Percentiles rank a stretch among this genome's conserved stretches.
These are phyloP conservation scores for Colaptes auratus DNA, from an alignment of 2,113 vertebrate genomes.

Conservation along the genomic window DNA sequence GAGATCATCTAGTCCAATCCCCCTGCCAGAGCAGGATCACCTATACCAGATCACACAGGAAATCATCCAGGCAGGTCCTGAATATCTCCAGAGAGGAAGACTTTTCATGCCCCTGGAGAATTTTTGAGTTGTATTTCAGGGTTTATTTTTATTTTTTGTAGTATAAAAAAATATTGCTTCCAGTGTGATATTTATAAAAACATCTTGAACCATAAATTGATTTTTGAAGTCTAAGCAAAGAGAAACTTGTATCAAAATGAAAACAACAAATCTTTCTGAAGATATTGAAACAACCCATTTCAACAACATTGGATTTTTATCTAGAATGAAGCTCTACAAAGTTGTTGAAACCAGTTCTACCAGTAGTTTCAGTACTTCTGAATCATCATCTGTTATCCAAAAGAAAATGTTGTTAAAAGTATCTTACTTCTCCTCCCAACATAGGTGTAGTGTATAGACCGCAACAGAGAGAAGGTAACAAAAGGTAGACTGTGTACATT, in stretches of 20 bases:
- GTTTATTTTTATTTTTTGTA: slow-evolving; percentile 7
- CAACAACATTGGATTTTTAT: background rate
- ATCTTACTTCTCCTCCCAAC: background rate
- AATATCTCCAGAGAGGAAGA: no score
- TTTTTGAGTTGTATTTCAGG: slow-evolving; percentile 5
- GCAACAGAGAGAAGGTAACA: background rate
- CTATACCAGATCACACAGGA: no score
- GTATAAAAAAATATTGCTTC: background rate
- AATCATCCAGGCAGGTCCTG: no score
- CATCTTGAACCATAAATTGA: background rate
- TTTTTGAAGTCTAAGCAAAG: slow-evolving; percentile 11
- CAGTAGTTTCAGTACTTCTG: background rate
- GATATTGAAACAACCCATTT: background rate
- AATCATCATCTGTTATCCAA: background rate
- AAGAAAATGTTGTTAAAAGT: background rate
- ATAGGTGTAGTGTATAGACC: background rate
- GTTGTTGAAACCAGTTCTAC: background rate
- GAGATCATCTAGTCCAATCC: no score
- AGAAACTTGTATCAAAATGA: background rate
- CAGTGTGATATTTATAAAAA: background rate
- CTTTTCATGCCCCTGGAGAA: background rate
- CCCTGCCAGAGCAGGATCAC: no score
- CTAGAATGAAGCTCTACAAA: background rate
- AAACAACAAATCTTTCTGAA: background rate
- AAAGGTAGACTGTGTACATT: background rate